A percentile compares a stretch with the other conserved stretches of the same genome.
Conservation (phyloP, 2,113 vertebrate species). For the Ia io region DNA sequence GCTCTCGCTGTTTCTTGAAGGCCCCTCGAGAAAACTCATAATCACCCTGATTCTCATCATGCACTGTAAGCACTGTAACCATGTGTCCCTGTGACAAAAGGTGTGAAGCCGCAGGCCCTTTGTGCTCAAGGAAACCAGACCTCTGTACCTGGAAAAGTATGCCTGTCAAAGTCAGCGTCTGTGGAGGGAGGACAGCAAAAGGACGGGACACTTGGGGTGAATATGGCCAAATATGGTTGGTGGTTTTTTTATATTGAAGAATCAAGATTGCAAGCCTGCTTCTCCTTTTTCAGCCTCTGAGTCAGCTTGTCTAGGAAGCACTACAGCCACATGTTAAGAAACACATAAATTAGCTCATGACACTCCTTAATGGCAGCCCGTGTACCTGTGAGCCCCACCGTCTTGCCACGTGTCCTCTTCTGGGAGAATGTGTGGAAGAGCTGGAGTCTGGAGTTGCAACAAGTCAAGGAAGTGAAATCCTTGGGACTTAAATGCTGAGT, state of each 20-base stretch:
- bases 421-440: background rate
- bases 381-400: background rate
- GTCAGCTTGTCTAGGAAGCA: background rate
- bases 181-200: background rate
- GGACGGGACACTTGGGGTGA: background rate
- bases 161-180: background rate
- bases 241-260: background rate
- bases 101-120: background rate
- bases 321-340: background rate
- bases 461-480: background rate
- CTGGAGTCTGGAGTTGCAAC: background rate
- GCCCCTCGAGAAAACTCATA: background rate
- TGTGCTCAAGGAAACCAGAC: background rate
- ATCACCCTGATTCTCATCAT: background rate
- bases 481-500: background rate
- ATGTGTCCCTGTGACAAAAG: background rate
- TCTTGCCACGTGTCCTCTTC: background rate
- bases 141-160: background rate
- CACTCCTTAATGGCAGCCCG: background rate
- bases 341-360: background rate
- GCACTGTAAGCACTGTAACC: background rate
- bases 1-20: constrained; percentile 13
- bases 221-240: fast-evolving
- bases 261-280: background rate
- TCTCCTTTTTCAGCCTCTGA: background rate